Evolutionary conservation across 1,140 invertebrate species (phyloP), one percentile per base, ranked within the genome.

Genomic region (Popillia japonica): DNA sequence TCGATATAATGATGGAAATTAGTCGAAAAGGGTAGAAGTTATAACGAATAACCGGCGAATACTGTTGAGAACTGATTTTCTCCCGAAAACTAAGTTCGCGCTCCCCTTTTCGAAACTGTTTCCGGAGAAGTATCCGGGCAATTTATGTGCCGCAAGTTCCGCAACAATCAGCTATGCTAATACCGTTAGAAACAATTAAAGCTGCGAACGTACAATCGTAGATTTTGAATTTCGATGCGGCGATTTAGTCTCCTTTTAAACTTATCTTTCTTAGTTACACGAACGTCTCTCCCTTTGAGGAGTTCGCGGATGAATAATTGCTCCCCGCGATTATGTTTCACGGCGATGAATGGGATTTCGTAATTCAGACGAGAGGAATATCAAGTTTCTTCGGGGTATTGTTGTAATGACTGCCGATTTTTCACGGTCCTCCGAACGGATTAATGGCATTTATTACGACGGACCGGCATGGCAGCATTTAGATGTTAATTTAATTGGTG

Each of bases 91-190:
- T 64, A 23, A 64, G 61, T 64, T 64, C n/a, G 11, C n/a, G 4
- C 22, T 9, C 17, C n/a, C 22, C 17, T 6, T 20, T 20, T 17
- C n/a, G n/a, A n/a, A n/a, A 27, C 61, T n/a, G n/a, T n/a, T 64
- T 64, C 22, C 61, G 61, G 6, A 20, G 17, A 27, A 3, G 61
- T 20, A 20, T 22, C n/a, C 10, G 20, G 22, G 61, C 61, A 27
- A 64, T 64, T 64, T 64, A 64, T 64, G 44, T 48, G 17, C 61
- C 61, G 61, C 17, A 64, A 64, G 61, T 64, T 17, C 61, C 61
- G 61, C 61, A 64, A 27, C 61, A n/a, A 64, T 64, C 61, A 64
- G 22, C 61, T 64, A 64, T 64, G 61, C 61, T 27, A 64, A 64
- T 27, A 20, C 22, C 61, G 61, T 64, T 27, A 9, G 61, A 64